phyloP scores from a whole-genome alignment of 2,888 invertebrate species.

The Tachina lurida region DNA sequence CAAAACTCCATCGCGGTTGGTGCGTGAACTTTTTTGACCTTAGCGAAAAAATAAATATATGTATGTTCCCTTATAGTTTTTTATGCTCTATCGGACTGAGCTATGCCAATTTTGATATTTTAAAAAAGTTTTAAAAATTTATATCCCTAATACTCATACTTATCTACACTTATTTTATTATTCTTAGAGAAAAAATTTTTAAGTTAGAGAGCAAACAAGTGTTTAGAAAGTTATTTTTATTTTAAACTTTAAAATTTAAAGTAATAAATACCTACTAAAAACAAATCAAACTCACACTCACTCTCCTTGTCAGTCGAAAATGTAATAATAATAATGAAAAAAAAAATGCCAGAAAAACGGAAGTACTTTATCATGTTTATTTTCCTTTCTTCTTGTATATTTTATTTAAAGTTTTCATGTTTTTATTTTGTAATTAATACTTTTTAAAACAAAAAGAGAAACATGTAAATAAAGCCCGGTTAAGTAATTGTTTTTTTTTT shows the following conservation, averaged over 20 bases:
- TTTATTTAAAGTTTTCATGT: slow-evolving; percentile 21
- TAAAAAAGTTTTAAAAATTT: too few species aligned
- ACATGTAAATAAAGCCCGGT: slow-evolving; percentile 52
- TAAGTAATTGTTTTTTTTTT: slow-evolving; percentile 28
- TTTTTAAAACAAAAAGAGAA: slow-evolving; percentile 11
- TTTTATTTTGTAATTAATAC: slow-evolving; percentile 62
- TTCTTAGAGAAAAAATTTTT: background rate
- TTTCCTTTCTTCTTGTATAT: slow-evolving; percentile 9
- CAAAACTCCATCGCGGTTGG: too few species aligned
- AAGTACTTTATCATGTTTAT: slow-evolving; percentile 64
- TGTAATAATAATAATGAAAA: background rate
- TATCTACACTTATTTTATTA: background rate
- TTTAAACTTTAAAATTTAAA: too few species aligned
- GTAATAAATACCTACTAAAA: slow-evolving; percentile 47
- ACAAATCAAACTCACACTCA: slow-evolving; percentile 37
- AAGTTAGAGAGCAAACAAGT: background rate
- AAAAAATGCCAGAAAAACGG: slow-evolving; percentile 36
- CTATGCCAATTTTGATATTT: too few species aligned
- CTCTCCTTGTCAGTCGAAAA: slow-evolving; percentile 49
- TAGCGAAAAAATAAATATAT: too few species aligned
- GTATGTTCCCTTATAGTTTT: too few species aligned
- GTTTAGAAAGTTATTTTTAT: slow-evolving; percentile 47
- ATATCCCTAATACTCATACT: too few species aligned
- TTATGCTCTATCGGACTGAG: too few species aligned
- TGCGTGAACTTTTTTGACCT: too few species aligned